A percentile compares a stretch with the other conserved stretches of the same genome.
Evolutionary conservation across 2,113 vertebrate species (phyloP).

Genomic region (Thamnophis sirtalis): DNA sequence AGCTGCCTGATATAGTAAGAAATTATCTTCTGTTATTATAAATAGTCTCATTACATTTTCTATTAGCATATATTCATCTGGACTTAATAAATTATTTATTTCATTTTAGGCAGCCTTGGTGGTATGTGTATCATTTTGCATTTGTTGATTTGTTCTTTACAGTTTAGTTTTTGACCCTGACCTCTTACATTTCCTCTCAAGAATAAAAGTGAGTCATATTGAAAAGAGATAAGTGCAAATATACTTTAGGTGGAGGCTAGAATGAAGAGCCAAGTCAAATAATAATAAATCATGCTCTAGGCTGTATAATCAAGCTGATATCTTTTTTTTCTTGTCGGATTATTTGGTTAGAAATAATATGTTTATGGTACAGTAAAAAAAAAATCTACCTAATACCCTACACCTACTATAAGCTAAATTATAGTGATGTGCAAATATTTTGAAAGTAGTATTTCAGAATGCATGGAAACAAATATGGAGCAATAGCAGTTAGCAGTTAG

Average conservation of each 20-base stretch:
- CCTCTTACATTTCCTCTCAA: background rate
- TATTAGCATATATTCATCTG: constrained; percentile 16
- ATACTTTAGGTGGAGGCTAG: background rate
- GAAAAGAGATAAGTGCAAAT: background rate
- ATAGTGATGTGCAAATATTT: background rate
- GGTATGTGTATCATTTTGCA: background rate
- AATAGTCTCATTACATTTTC: constrained; percentile 11
- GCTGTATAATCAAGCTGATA: background rate
- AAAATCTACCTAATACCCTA: background rate
- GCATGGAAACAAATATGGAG: background rate
- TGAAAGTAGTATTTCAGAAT: background rate
- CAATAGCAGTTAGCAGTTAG: no score
- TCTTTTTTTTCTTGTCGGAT: background rate
- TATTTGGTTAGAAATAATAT: background rate
- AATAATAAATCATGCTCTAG: background rate
- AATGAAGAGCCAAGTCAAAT: background rate
- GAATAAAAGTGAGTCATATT: background rate
- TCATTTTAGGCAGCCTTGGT: background rate
- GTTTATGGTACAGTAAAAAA: background rate
- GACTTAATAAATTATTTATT: background rate
- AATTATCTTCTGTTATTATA: constrained; percentile 5
- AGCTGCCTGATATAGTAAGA: constrained; percentile 14
- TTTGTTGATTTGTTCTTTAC: background rate
- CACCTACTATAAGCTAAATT: background rate
- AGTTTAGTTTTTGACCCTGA: background rate